Evolutionary conservation across 2,888 invertebrate species (phyloP), one percentile per base, ranked within the genome.

Genomic region (Platycheirus rosarum): DNA sequence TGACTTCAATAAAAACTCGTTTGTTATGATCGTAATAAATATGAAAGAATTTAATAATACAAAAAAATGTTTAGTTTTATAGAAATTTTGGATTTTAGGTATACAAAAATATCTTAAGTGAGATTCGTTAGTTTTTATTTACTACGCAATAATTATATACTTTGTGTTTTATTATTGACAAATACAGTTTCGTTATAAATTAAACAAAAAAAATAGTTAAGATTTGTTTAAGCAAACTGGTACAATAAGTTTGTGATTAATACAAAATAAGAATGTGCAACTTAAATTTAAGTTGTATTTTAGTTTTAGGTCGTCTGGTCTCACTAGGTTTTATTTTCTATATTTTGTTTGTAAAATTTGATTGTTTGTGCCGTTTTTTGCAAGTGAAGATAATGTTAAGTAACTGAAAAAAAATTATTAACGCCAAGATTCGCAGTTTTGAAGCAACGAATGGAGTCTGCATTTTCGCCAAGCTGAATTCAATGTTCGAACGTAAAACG

Each of bases 291-390:
- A 62, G 18, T 46, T 63, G 51, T 37, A 14, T 62, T 51, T 53
- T 7, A 16, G n/a, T n/a, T 23, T 23, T 23, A 57, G n/a, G 40
- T 74, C 5, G 11, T 42, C 37, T 42, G 23, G 29, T 32, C 14
- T 44, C 7, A 9, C 35, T 46, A 37, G 23, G 20, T 49, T 37
- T n/a, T n/a, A n/a, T n/a, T n/a, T 40, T n/a, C 18, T 46, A 11
- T 57, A 32, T 32, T 53, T 32, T 26, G 29, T 53, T 42, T 53
- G 18, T 37, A 46, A 68, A 55, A 63, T 62, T 79, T 79, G 78
- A 79, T 79, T 79, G 78, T 68, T 78, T 78, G 78, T 79, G 78
- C 78, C 32, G 26, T 77, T 71, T 66, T 65, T 79, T 79, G 68
- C 60, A 68, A 63, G 62, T 62, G 40, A 60, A 44, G 53, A 32